These are phyloP conservation scores for Climacteris rufus DNA, from an alignment of 2,113 vertebrate genomes.

Conservation along the genomic window DNA sequence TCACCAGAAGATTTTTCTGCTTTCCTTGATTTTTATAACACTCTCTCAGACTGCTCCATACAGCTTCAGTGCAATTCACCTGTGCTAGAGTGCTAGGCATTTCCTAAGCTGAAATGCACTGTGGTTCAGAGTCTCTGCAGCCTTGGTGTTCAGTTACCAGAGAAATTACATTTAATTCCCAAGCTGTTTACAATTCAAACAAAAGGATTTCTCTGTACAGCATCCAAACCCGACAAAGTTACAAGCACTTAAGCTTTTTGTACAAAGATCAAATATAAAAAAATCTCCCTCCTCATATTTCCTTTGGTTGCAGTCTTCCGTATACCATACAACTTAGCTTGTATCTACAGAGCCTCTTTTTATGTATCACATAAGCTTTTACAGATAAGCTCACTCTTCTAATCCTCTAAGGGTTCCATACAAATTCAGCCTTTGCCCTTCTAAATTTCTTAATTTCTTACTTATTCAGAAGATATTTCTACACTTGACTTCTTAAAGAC, in stretches of 20 bases:
- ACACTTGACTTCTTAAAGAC: not conserved
- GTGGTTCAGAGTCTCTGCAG: not conserved
- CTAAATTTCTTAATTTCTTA: conserved; percentile 35
- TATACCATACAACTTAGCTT: not conserved
- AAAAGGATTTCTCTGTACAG: conserved; percentile 15
- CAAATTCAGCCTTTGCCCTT: not conserved
- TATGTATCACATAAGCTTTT: not conserved
- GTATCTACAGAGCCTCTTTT: not conserved
- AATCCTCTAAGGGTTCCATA: not conserved
- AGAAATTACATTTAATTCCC: not conserved
- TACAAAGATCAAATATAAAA: not conserved
- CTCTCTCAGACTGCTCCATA: not conserved
- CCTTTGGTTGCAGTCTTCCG: not conserved
- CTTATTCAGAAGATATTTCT: not conserved
- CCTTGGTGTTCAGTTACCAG: not conserved
- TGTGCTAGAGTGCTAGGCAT: not conserved
- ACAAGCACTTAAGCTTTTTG: not conserved
- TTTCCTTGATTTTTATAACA: not conserved
- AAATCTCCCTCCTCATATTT: not conserved
- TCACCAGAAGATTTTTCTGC: not conserved
- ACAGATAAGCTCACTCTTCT: not conserved
- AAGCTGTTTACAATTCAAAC: conserved; percentile 15
- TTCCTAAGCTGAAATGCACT: not conserved
- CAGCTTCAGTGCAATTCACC: not conserved
- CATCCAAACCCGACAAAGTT: not conserved